phyloP scores from a whole-genome alignment of 2,888 invertebrate species.

The Schizotus pectinicornis region DNA sequence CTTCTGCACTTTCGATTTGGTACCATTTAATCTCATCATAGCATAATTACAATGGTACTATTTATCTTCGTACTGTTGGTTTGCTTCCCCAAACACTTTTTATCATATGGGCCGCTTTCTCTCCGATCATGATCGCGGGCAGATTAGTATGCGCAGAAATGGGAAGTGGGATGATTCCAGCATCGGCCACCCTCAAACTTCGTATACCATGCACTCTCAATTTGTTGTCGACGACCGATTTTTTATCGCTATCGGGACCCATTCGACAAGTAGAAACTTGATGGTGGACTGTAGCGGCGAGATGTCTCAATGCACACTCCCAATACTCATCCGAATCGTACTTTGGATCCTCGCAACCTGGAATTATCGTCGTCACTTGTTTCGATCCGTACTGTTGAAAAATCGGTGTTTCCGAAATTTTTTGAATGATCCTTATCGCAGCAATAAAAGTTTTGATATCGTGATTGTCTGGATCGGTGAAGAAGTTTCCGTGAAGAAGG shows the following conservation, averaged over 20 bases:
- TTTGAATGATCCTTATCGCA: slow-evolving; percentile 61
- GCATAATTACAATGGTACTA: too few species aligned
- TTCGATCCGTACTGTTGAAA: slow-evolving; percentile 66
- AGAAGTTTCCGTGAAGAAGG: slow-evolving; percentile 66
- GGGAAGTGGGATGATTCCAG: slow-evolving; percentile 71
- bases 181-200: slow-evolving; percentile 71
- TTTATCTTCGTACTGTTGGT: too few species aligned
- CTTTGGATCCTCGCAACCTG: slow-evolving; percentile 62
- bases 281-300: slow-evolving; percentile 61
- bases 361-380: slow-evolving; percentile 57
- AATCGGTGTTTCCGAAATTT: slow-evolving; percentile 58
- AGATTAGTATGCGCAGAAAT: slow-evolving; percentile 72
- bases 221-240: slow-evolving; percentile 56
- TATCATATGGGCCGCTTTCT: slow-evolving; percentile 61
- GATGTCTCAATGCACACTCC: slow-evolving; percentile 67
- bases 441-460: slow-evolving; percentile 61
- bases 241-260: slow-evolving; percentile 65
- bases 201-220: slow-evolving; percentile 67
- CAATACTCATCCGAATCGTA: slow-evolving; percentile 70
- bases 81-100: slow-evolving; percentile 35
- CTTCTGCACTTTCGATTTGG: too few species aligned
- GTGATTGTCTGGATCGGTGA: slow-evolving; percentile 57
- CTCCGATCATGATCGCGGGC: slow-evolving; percentile 73
- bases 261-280: slow-evolving; percentile 74
- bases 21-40: too few species aligned